Percentiles rank a stretch among this genome's conserved stretches.
phyloP scores from a whole-genome alignment of 2,113 vertebrate genomes.

The Seriola quinqueradiata region DNA sequence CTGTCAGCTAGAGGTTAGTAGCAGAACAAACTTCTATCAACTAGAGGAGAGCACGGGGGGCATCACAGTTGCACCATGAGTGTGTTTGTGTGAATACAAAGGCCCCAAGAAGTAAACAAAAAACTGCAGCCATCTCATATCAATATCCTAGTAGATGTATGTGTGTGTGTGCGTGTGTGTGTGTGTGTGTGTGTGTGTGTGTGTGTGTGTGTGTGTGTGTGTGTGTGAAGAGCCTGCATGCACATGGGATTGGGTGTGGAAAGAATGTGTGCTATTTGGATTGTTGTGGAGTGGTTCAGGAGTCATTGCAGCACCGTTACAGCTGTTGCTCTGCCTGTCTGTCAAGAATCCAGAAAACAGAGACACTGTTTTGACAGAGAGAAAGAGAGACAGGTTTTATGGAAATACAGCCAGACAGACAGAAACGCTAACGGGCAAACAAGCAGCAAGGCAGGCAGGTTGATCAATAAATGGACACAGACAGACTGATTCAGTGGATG shows the following conservation, averaged over 20 bases:
- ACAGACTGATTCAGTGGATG: constrained; percentile 69
- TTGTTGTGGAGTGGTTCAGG: constrained; percentile 42
- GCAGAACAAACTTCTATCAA: constrained; percentile 33
- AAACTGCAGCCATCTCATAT: background rate
- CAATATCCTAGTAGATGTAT: background rate
- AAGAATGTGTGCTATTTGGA: constrained; percentile 31
- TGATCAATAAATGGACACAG: constrained; percentile 67
- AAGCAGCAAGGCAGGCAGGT: constrained; percentile 46
- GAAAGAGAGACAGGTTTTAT: constrained; percentile 19
- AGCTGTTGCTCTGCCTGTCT: constrained; percentile 45
- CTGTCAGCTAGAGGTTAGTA: constrained; percentile 79
- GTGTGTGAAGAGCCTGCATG: background rate
- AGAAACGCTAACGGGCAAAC: constrained; percentile 42
- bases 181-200: background rate
- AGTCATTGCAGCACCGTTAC: constrained; percentile 48
- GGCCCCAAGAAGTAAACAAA: background rate
- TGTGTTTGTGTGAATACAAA: background rate
- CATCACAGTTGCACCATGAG: constrained; percentile 19
- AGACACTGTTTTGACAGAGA: constrained; percentile 7
- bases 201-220: background rate
- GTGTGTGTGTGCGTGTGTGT: background rate
- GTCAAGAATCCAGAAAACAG: constrained; percentile 33
- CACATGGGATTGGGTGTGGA: constrained; percentile 32
- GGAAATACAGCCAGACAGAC: constrained; percentile 44
- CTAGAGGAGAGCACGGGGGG: background rate